Conservation (phyloP, 2,113 vertebrate species). For the Pyxicephalus adspersus region DNA sequence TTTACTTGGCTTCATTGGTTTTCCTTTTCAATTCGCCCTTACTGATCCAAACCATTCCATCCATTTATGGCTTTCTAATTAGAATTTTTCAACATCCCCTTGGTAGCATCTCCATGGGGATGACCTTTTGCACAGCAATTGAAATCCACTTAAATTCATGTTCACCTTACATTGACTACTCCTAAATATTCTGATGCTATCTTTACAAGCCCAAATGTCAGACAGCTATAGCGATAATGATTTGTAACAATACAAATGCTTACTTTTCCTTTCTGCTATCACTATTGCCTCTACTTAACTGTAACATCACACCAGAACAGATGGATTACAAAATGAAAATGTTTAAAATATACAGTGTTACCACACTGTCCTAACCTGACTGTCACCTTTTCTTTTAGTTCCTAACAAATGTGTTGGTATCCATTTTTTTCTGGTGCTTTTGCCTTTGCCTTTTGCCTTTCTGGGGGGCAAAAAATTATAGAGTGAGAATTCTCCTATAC, state of each 20-base stretch:
- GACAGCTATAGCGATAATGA: background rate
- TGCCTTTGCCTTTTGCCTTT: too few relatives aligned
- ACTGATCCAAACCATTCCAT: constrained; percentile 39
- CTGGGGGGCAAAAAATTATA: too few relatives aligned
- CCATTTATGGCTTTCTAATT: constrained; percentile 64
- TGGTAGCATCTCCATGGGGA: constrained; percentile 56
- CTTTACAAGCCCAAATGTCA: background rate
- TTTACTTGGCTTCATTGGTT: constrained; percentile 25
- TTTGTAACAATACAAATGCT: background rate
- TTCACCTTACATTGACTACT: constrained; percentile 5
- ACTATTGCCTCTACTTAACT: too few relatives aligned
- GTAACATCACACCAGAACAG: too few relatives aligned
- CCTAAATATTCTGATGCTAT: background rate
- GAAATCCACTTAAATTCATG: constrained; percentile 15
- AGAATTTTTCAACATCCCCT: constrained; percentile 60
- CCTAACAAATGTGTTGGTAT: too few relatives aligned
- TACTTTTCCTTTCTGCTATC: too few relatives aligned
- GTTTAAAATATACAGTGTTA: too few relatives aligned
- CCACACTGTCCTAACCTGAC: too few relatives aligned
- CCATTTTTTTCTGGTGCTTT: too few relatives aligned
- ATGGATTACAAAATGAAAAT: too few relatives aligned
- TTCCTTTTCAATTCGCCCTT: background rate
- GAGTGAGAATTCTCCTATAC: too few relatives aligned
- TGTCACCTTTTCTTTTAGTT: too few relatives aligned
- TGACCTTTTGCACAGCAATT: constrained; percentile 57